These are phyloP conservation scores for Drosophila anceps DNA, from an alignment of 2,888 invertebrate species.

Conservation along the genomic window DNA sequence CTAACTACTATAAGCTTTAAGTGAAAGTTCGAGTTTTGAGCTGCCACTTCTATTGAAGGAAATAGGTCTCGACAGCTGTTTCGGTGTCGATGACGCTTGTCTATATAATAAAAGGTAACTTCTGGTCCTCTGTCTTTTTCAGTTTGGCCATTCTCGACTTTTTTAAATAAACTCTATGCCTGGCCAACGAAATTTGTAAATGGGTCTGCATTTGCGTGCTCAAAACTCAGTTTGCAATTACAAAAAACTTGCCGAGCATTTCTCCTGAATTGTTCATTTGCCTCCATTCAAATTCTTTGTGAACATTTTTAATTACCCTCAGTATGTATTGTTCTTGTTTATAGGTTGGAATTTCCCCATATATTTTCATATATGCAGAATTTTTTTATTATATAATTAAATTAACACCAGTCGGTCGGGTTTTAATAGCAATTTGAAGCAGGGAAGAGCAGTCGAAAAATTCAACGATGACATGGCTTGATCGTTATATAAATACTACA, in stretches of 20 bases:
- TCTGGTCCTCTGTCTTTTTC: not conserved
- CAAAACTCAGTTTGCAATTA: slow-evolving; percentile 12
- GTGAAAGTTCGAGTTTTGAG: no score
- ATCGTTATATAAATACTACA: not conserved
- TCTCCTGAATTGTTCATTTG: not conserved
- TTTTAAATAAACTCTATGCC: slow-evolving; percentile 9
- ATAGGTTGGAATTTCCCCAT: slow-evolving; percentile 41
- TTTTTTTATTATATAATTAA: slow-evolving; percentile 35
- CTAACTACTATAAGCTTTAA: no score
- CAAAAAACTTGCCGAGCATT: slow-evolving; percentile 10
- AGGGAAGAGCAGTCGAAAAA: not conserved
- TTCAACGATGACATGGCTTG: not conserved
- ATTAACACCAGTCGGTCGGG: slow-evolving; percentile 48
- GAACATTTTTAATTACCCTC: slow-evolving; percentile 35
- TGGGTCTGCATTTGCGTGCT: slow-evolving; percentile 53
- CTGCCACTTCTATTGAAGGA: no score
- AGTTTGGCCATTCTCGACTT: no score
- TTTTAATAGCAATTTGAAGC: not conserved
- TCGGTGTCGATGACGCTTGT: not conserved
- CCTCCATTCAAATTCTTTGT: slow-evolving; percentile 10
- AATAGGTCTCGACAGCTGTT: not conserved
- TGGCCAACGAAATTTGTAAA: slow-evolving; percentile 41
- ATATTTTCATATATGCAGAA: not conserved
- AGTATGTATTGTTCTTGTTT: not conserved
- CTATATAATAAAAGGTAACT: no score